A percentile compares a stretch with the other conserved stretches of the same genome.
phyloP scores from a whole-genome alignment of 2,113 vertebrate genomes.

The Pomatostomus ruficeps region DNA sequence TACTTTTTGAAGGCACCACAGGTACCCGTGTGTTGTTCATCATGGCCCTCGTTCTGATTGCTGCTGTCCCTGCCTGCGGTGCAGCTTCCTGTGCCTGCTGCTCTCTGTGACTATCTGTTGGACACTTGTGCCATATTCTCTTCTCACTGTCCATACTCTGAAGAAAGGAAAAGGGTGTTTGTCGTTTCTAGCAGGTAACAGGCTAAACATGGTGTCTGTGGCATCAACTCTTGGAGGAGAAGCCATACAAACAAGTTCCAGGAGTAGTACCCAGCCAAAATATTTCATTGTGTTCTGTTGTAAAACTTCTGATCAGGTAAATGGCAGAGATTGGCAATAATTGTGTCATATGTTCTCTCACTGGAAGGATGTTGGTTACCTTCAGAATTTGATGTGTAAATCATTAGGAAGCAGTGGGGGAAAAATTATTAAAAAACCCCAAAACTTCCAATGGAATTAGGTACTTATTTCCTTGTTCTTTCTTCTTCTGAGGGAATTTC shows the following conservation, averaged over 20 bases:
- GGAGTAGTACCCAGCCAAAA: neutral
- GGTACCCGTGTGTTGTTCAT: neutral
- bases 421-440: rapidly evolving
- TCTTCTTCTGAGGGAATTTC: neutral
- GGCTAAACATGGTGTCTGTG: neutral
- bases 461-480: neutral
- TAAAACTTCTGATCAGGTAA: neutral
- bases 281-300: neutral
- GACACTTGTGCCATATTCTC: neutral
- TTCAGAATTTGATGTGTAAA: neutral
- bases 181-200: neutral
- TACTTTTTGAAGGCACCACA: rapidly evolving
- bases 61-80: neutral
- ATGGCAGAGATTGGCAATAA: neutral
- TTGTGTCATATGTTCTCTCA: neutral
- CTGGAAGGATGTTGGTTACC: neutral
- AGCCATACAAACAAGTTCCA: neutral
- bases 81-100: neutral
- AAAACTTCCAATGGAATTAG: neutral
- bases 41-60: rapidly evolving
- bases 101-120: neutral
- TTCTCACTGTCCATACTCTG: neutral
- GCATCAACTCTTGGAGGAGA: neutral
- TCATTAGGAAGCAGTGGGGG: neutral
- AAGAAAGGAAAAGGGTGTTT: neutral